Evolutionary conservation across 2,113 vertebrate species (phyloP).

Genomic region (Anolis sagrei): DNA sequence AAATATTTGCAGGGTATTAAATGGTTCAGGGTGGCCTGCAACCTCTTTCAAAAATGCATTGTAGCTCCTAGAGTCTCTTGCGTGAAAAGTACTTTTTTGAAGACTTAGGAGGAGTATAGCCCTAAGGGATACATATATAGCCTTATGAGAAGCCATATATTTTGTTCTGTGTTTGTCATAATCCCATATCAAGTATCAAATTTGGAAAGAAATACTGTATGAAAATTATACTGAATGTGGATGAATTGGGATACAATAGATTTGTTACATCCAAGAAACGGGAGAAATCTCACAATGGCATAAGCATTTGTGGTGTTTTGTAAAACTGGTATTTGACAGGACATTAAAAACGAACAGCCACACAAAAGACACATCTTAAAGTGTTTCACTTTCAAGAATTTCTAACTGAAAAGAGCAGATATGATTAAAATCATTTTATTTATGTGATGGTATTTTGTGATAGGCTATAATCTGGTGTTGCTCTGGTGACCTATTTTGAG

Average conservation of each 20-base stretch:
- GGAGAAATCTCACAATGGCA: background rate
- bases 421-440: background rate
- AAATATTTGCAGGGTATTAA: too few relatives aligned
- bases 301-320: background rate
- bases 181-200: background rate
- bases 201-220: background rate
- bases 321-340: background rate
- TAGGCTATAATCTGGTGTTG: background rate
- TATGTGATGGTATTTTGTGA: background rate
- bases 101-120: too few relatives aligned
- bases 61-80: too few relatives aligned
- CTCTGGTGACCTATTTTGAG: background rate
- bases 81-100: too few relatives aligned
- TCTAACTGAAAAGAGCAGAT: background rate
- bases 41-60: too few relatives aligned
- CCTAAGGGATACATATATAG: too few relatives aligned
- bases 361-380: background rate
- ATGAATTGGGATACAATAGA: background rate
- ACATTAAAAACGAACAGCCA: background rate
- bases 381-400: background rate
- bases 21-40: too few relatives aligned
- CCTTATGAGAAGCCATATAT: background rate
- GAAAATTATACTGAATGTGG: background rate
- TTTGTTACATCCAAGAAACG: background rate
- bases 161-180: background rate